Base-by-base conservation (phyloP, 2,113 vertebrate species). In the Pseudopipra pipra region DNA sequence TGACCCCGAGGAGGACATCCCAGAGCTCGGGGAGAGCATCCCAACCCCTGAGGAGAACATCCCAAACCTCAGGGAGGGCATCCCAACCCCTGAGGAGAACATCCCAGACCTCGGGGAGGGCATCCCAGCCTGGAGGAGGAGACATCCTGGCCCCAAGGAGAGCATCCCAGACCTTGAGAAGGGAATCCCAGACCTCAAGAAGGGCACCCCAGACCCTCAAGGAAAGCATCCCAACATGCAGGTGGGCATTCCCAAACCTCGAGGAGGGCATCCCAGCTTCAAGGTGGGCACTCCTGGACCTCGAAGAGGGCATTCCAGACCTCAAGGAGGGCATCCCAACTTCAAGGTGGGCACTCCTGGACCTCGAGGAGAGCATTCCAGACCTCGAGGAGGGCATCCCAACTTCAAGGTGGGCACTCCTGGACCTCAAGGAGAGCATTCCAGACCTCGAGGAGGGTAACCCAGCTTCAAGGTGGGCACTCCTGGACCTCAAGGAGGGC, bases 391-490 rank as follows among this genome's bases (percentile, higher is more conserved):
- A 39, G 35, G 15, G 35, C 16, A 12, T 27, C 35, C 24, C 24
- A 18, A 6, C 35, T 30, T 54, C 49, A 14, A 31, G 85, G 41
- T 77, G 63, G 9, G 7, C 63, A 65, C 56, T 35, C 55, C 74
- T 33, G 39, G 8, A 15, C 8, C 55, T 33, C 55, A 8, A 33
- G 37, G 37, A 44, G 30, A 19, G 24, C 0, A 49, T 41, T 25
- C 46, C 37, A 37, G 35, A n/a, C 35, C 39, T 17, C 2, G 12
- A 39, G 54, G 30, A 63, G 24, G 44, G 25, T 8, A 22, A 15
- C 37, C 33, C 7, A 2, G 30, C 15, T 25, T 5, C 11, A 0
- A 43, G 66, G 8, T 51, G 41, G 7, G 22, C 31, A 2, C n/a
- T 46, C n/a, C 16, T 3, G 19, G 19, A 10, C 22, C 35, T 8